phyloP scores from a whole-genome alignment of 2,113 vertebrate genomes.

The Paratilapia polleni region DNA sequence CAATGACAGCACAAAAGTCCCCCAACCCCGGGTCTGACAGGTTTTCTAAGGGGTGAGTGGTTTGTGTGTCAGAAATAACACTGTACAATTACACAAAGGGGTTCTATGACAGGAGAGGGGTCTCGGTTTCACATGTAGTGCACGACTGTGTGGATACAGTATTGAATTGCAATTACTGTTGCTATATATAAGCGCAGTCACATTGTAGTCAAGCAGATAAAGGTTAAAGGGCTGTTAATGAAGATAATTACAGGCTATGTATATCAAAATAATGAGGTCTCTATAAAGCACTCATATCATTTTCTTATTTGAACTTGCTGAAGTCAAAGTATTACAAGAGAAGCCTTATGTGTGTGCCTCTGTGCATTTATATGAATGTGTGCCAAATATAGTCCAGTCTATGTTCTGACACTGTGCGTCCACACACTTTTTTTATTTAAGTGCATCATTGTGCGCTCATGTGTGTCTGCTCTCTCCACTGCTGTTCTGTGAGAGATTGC shows the following conservation, averaged over 20 bases:
- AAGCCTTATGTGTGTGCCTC: not conserved
- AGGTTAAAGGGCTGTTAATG: not conserved
- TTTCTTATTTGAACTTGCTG: not conserved
- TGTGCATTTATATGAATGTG: not conserved
- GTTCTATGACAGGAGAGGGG: not conserved
- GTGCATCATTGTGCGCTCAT: slow-evolving; percentile 3
- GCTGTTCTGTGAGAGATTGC: slow-evolving; percentile 62
- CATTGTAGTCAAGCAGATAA: not conserved
- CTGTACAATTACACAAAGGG: not conserved
- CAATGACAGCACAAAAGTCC: not conserved
- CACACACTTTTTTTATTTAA: slow-evolving; percentile 22
- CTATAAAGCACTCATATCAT: not conserved
- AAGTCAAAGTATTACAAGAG: not conserved
- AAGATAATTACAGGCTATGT: not conserved
- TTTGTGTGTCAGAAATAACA: not conserved
- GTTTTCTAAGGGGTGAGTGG: not conserved
- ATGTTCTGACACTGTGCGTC: slow-evolving; percentile 10
- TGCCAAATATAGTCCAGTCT: slow-evolving; percentile 10
- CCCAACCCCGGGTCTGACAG: not conserved
- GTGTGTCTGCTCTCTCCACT: slow-evolving; percentile 44
- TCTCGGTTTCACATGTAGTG: not conserved
- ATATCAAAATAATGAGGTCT: not conserved
- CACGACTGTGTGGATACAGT: not conserved
- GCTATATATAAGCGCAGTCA: not conserved
- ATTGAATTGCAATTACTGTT: not conserved